Percentiles rank a stretch among this genome's conserved stretches.
Conservation (phyloP, 2,888 invertebrate genomes). For the Xestobium rufovillosum region DNA sequence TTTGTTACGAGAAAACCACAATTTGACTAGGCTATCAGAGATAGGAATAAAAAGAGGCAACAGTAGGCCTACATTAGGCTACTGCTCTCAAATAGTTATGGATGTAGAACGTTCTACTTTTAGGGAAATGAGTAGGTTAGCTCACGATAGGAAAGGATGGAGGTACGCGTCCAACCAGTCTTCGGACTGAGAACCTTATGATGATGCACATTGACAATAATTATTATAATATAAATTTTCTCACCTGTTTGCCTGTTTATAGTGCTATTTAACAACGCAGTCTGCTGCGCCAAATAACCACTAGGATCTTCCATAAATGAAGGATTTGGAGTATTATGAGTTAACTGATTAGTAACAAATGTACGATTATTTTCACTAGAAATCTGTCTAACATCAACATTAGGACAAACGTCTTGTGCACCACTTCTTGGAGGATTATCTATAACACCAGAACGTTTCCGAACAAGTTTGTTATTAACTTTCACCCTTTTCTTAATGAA, state of each 20-base stretch:
- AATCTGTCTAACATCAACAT: conserved; percentile 53
- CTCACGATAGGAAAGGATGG: too few relatives aligned
- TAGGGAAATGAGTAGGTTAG: too few relatives aligned
- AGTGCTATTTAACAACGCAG: conserved; percentile 75
- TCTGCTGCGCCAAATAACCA: conserved; percentile 86
- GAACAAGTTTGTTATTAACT: conserved; percentile 46
- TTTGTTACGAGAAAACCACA: too few relatives aligned
- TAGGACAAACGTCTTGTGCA: conserved; percentile 47
- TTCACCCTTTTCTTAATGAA: conserved; percentile 52
- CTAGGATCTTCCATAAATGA: conserved; percentile 89
- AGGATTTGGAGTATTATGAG: conserved; percentile 46
- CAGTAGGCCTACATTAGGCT: too few relatives aligned
- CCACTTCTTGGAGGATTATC: conserved; percentile 35
- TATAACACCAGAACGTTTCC: conserved; percentile 49
- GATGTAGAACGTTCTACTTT: too few relatives aligned
- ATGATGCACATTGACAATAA: too few relatives aligned
- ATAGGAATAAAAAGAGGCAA: too few relatives aligned
- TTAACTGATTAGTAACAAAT: conserved; percentile 34
- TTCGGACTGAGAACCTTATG: too few relatives aligned
- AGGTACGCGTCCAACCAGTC: too few relatives aligned
- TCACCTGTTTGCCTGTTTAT: conserved; percentile 58
- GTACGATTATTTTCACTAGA: conserved; percentile 41
- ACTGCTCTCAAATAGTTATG: too few relatives aligned
- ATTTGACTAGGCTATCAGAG: too few relatives aligned
- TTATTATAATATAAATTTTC: too few relatives aligned